A percentile compares a stretch with the other conserved stretches of the same genome.
phyloP scores from a whole-genome alignment of 2,797 vertebrate species.

The Halcyon smyrnensis region DNA sequence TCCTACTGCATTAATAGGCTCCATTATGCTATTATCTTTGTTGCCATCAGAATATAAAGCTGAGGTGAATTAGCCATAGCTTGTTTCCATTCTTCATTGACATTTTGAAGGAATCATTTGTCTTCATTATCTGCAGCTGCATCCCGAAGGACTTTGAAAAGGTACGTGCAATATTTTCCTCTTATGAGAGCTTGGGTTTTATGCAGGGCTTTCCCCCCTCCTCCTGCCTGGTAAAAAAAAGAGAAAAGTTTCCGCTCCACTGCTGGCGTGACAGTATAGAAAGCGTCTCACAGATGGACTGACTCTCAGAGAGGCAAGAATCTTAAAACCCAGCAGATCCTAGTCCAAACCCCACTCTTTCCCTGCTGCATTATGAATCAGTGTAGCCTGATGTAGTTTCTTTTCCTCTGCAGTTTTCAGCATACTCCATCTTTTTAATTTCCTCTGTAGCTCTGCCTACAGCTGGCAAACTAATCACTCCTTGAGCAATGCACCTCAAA shows the following conservation, averaged over 20 bases:
- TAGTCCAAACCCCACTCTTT: neutral
- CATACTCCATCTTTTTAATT: constrained; percentile 32
- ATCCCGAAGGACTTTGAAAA: constrained; percentile 34
- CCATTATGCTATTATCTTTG: neutral
- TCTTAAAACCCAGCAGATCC: neutral
- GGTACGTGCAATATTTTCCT: neutral
- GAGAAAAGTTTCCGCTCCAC: neutral
- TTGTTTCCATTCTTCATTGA: constrained; percentile 27
- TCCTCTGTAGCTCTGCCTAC: constrained; percentile 39
- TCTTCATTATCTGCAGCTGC: constrained; percentile 48
- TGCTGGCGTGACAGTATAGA: neutral
- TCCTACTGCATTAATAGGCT: neutral
- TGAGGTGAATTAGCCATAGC: neutral
- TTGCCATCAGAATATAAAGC: neutral
- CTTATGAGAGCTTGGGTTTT: neutral
- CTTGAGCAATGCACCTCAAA: constrained; percentile 18
- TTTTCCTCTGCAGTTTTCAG: constrained; percentile 10
- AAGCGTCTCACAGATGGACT: neutral
- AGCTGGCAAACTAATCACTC: constrained; percentile 52
- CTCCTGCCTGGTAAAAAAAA: neutral
- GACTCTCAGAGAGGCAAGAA: neutral
- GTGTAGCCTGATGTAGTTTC: neutral
- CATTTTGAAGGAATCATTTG: constrained; percentile 47
- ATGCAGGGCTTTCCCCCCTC: neutral
- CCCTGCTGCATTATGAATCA: constrained; percentile 32